Evolutionary conservation across 2,113 vertebrate genomes (phyloP), one percentile per base, ranked within the genome.

Genomic region (Vireo altiloquus): DNA sequence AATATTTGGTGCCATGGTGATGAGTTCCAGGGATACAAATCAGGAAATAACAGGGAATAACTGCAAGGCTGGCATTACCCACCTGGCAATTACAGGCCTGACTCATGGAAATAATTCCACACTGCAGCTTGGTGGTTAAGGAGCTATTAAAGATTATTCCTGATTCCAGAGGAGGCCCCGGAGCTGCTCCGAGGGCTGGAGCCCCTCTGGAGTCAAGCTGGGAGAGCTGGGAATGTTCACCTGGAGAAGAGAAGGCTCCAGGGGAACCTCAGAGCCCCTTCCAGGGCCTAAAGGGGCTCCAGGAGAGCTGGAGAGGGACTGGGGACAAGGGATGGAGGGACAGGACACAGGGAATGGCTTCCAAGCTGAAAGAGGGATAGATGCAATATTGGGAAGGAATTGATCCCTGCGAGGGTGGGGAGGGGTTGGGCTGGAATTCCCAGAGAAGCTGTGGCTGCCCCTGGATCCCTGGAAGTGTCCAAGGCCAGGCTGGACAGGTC

Each of bases 1-100:
- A 11, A 8, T 37, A 14, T 63, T 86, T 52, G 83, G 56, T 87
- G 64, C 72, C 56, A 13, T 42, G 91, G 90, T 35, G 83, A 87
- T 42, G 72, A 63, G 35, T 25, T 79, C 56, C 72, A 52, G 50
- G 92, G 87, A 94, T 53, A 53, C 16, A 23, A 44, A 64, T 69
- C 77, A 65, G 74, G n/a, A 95, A 96, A 95, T 95, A n/a, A 22
- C 49, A 56, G 47, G 23, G 74, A 63, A 64, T 40, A 35, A 76
- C 60, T 5, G 24, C 65, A 22, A 89, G 77, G 85, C 75, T 90
- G 94, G 88, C 79, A 42, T 65, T 14, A 6, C 71, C 85, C 79
- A 39, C 88, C 57, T 61, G 85, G 37, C 92, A 88, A 86, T 82
- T 90, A 82, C 11, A 5, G 71, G 60, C 49, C 37, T 96, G 94